Conservation (phyloP, 2,797 vertebrate genomes). For the Parauchenoglanis ngamensis region DNA sequence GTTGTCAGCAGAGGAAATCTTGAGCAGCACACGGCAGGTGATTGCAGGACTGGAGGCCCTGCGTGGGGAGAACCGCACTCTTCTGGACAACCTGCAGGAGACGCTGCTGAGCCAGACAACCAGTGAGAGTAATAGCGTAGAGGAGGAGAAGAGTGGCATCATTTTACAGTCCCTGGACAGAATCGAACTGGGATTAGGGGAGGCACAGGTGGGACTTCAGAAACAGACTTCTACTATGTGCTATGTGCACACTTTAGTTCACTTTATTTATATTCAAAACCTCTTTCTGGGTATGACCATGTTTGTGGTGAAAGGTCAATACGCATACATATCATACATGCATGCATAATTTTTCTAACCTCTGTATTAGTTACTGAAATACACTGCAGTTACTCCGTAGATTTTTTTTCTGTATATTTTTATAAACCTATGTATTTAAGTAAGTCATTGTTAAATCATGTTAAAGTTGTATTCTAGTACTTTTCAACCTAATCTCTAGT, state of each 20-base stretch:
- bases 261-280: not conserved
- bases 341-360: not conserved
- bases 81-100: constrained; percentile 74
- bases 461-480: not conserved
- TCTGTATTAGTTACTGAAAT: not conserved
- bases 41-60: constrained; percentile 78
- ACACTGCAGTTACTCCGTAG: not conserved
- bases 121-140: constrained; percentile 65
- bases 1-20: constrained; percentile 77
- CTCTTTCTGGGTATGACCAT: not conserved
- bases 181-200: constrained; percentile 79
- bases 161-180: constrained; percentile 75
- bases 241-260: not conserved
- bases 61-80: constrained; percentile 72
- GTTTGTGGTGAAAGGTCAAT: not conserved
- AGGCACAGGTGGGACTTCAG: constrained; percentile 71
- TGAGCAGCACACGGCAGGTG: constrained; percentile 78
- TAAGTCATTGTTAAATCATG: not conserved
- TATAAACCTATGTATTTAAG: not conserved
- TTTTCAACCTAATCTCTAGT: not conserved
- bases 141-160: constrained; percentile 77
- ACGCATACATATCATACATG: not conserved
- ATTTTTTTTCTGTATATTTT: not conserved
- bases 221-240: not conserved
- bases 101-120: constrained; percentile 49